A percentile compares a stretch with the other conserved stretches of the same genome.
These are phyloP conservation scores for Drosophila gunungcola DNA, from an alignment of 1,140 invertebrate species.

Conservation along the genomic window DNA sequence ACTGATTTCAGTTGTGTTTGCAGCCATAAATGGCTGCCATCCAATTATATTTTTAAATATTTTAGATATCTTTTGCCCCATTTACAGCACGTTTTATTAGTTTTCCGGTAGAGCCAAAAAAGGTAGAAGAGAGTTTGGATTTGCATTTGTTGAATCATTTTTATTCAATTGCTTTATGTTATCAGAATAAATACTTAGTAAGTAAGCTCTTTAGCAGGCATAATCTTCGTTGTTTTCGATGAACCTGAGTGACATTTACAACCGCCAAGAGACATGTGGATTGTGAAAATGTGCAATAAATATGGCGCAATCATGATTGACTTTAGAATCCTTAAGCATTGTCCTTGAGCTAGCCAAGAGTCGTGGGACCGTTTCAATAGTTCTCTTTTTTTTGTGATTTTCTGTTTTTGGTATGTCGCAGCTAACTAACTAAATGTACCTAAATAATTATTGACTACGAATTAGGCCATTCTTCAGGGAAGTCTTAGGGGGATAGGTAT, in stretches of 20 bases:
- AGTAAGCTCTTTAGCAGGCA: slow-evolving; percentile 72
- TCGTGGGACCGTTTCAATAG: slow-evolving; percentile 41
- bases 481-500: slow-evolving; percentile 42
- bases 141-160: slow-evolving; percentile 77
- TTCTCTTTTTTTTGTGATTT: slow-evolving; percentile 47
- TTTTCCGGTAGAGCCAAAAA: neutral
- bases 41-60: neutral
- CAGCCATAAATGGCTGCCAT: slow-evolving; percentile 13
- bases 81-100: neutral
- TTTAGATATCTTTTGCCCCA: neutral
- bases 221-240: slow-evolving; percentile 54
- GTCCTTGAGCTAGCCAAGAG: slow-evolving; percentile 65
- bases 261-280: slow-evolving; percentile 54
- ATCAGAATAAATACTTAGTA: slow-evolving; percentile 77
- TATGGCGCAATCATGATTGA: slow-evolving; percentile 70
- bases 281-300: slow-evolving; percentile 71
- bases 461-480: slow-evolving; percentile 72
- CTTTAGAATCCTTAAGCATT: slow-evolving; percentile 63
- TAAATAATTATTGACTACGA: slow-evolving; percentile 83
- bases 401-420: slow-evolving; percentile 80
- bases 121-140: slow-evolving; percentile 3
- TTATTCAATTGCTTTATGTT: slow-evolving; percentile 82
- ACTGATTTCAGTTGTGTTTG: neutral
- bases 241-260: slow-evolving; percentile 70
- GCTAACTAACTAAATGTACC: slow-evolving; percentile 80